These are phyloP conservation scores for Falco cherrug DNA, from an alignment of 2,797 vertebrate genomes.

Conservation along the genomic window DNA sequence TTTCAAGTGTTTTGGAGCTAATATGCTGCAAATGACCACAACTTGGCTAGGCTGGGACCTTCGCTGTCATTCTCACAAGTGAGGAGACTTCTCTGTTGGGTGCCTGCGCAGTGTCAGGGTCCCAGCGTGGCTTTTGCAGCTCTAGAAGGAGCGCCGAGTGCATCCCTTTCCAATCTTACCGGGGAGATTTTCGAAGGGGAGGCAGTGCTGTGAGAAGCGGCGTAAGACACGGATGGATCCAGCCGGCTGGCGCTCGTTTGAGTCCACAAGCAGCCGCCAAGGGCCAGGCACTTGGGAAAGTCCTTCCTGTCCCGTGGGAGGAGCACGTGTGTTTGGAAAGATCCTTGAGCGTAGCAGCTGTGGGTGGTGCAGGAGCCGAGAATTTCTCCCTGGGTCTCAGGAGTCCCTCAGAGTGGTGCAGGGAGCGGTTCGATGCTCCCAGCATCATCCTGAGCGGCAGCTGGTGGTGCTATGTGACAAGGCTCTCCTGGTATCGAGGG, in stretches of 20 bases:
- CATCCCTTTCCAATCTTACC: background rate
- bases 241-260: background rate
- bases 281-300: background rate
- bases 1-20: background rate
- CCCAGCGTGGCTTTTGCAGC: background rate
- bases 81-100: background rate
- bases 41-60: background rate
- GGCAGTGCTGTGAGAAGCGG: background rate
- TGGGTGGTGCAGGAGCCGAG: background rate
- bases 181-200: background rate
- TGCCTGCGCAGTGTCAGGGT: background rate
- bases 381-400: background rate
- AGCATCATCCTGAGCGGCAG: background rate
- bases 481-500: fast-evolving
- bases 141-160: constrained; percentile 12
- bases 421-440: background rate
- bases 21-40: background rate
- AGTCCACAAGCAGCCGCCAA: background rate
- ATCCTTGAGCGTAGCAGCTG: background rate
- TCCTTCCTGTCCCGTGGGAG: background rate
- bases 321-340: background rate
- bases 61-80: background rate
- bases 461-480: background rate
- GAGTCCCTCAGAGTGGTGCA: background rate
- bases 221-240: background rate